phyloP scores from a whole-genome alignment of 1,140 invertebrate genomes.

The Phocides pigmalion region DNA sequence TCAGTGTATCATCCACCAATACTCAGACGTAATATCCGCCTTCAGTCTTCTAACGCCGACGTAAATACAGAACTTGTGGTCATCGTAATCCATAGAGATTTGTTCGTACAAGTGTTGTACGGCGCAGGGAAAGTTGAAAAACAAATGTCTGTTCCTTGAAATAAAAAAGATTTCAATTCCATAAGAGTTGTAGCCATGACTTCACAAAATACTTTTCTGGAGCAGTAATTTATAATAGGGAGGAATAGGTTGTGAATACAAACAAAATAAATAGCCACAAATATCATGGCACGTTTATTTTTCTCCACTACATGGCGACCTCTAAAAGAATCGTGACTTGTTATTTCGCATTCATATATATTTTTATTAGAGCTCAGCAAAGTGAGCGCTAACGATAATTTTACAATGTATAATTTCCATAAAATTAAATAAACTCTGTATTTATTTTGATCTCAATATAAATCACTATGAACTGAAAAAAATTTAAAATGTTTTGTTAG shows the following conservation, averaged over 20 bases:
- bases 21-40: too few species aligned
- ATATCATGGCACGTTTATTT: slow-evolving; percentile 85
- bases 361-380: slow-evolving; percentile 77
- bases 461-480: slow-evolving; percentile 83
- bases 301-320: slow-evolving; percentile 85
- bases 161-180: too few species aligned
- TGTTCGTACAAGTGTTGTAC: too few species aligned
- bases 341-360: slow-evolving; percentile 81
- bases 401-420: slow-evolving; percentile 82
- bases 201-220: too few species aligned
- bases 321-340: slow-evolving; percentile 84
- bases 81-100: too few species aligned
- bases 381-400: slow-evolving; percentile 77
- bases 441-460: slow-evolving; percentile 83
- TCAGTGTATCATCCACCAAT: too few species aligned
- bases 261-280: slow-evolving; percentile 78
- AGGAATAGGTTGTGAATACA: slow-evolving; percentile 45
- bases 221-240: neutral
- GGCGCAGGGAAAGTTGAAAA: too few species aligned
- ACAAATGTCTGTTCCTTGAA: too few species aligned
- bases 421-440: slow-evolving; percentile 85
- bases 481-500: slow-evolving; percentile 83
- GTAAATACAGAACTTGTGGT: too few species aligned
- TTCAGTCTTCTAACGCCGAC: too few species aligned
- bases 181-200: too few species aligned